Percentiles rank a stretch among this genome's conserved stretches.
These are phyloP conservation scores for Platysteira castanea DNA, from an alignment of 2,113 vertebrate genomes.

Conservation along the genomic window DNA sequence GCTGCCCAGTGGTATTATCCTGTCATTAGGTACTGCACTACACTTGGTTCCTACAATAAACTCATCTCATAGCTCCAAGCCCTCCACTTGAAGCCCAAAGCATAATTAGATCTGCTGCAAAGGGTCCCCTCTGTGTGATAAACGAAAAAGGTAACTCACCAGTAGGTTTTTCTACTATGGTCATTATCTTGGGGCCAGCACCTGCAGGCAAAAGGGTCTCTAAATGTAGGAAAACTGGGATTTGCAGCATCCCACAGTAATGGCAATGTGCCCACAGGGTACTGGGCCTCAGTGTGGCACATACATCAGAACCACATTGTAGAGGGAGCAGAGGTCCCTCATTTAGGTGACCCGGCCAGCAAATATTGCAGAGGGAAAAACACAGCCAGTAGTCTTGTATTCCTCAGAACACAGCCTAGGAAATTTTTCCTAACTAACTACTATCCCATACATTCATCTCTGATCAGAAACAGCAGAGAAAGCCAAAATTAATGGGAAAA, in stretches of 20 bases:
- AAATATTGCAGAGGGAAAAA: background rate
- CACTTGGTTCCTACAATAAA: background rate
- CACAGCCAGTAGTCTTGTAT: background rate
- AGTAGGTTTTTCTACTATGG: background rate
- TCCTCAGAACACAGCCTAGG: background rate
- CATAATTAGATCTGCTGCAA: background rate
- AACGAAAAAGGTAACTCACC: background rate
- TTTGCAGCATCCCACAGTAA: background rate
- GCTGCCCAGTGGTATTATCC: background rate
- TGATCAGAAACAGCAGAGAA: background rate
- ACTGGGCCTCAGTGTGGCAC: background rate
- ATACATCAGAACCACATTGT: rapidly evolving
- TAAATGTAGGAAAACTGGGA: background rate
- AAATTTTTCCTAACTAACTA: background rate
- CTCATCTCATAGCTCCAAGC: background rate
- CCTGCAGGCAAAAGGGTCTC: background rate
- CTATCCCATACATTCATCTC: too few species aligned
- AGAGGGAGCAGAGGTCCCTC: background rate
- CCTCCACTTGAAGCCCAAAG: background rate
- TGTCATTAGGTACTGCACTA: background rate
- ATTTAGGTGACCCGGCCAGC: background rate
- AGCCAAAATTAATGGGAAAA: background rate
- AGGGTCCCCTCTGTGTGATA: background rate
- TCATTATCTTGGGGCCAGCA: background rate
- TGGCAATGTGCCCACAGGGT: too few species aligned